Conservation (phyloP, 2,113 vertebrate species). For the Scalopus aquaticus region DNA sequence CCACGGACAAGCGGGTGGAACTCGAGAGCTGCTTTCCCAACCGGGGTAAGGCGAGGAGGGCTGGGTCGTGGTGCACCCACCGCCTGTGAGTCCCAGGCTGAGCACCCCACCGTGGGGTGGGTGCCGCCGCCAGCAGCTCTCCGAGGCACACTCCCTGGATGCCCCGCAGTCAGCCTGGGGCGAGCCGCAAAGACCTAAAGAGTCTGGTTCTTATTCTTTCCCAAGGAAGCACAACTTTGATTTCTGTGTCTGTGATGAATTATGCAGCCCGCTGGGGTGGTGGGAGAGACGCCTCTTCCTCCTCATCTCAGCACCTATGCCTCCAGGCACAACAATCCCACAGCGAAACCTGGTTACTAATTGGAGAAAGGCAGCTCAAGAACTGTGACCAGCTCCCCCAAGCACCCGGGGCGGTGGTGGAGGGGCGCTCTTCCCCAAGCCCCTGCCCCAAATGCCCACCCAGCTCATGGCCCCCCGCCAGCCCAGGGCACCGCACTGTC, state of each 20-base stretch:
- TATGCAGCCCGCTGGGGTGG: not conserved
- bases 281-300: not conserved
- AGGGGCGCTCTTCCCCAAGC: not conserved
- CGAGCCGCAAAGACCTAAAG: not conserved
- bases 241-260: conserved; percentile 30
- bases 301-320: not conserved
- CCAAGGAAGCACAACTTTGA: conserved; percentile 8
- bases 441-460: not conserved
- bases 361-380: not conserved
- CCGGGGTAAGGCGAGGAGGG: too few species aligned
- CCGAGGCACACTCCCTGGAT: not conserved
- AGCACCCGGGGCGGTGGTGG: not conserved
- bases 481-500: not conserved
- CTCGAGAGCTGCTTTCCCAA: not conserved
- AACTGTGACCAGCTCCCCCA: not conserved
- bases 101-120: not conserved
- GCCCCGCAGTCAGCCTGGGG: not conserved
- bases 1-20: not conserved
- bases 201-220: not conserved
- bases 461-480: too few species aligned
- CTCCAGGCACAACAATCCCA: not conserved
- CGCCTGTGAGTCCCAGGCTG: not conserved
- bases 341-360: not conserved
- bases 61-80: fast-evolving
- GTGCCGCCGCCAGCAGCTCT: fast-evolving